A percentile compares a stretch with the other conserved stretches of the same genome.
Evolutionary conservation across 2,797 vertebrate species (phyloP).

Genomic region (Anas bernieri): DNA sequence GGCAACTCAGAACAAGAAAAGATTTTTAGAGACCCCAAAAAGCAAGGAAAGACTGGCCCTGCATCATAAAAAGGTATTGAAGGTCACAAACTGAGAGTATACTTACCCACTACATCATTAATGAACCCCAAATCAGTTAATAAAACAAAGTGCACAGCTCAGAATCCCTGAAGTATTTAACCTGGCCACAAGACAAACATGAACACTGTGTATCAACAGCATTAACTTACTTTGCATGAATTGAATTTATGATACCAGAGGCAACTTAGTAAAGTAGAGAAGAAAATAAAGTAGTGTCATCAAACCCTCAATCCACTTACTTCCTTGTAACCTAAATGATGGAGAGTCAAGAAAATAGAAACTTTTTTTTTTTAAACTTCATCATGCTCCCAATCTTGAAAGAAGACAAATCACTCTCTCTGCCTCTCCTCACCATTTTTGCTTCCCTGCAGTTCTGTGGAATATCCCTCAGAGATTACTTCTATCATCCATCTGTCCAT

Average conservation of each 20-base stretch:
- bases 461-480: constrained; percentile 31
- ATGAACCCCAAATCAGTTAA: background rate
- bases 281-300: background rate
- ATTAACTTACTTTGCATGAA: background rate
- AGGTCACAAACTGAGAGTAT: background rate
- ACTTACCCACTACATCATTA: background rate
- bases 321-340: background rate
- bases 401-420: background rate
- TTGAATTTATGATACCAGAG: background rate
- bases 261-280: background rate
- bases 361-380: background rate
- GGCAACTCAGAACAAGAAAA: background rate
- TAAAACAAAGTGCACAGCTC: background rate
- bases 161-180: background rate
- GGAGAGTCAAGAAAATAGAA: background rate
- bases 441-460: background rate
- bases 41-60: background rate
- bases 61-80: background rate
- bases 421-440: background rate
- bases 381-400: background rate
- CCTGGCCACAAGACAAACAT: background rate
- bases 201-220: background rate
- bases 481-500: constrained; percentile 13
- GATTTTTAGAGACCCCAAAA: background rate
- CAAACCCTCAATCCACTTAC: background rate